phyloP scores from a whole-genome alignment of 23 tunicate genomes.

The Oikopleura dioica region DNA sequence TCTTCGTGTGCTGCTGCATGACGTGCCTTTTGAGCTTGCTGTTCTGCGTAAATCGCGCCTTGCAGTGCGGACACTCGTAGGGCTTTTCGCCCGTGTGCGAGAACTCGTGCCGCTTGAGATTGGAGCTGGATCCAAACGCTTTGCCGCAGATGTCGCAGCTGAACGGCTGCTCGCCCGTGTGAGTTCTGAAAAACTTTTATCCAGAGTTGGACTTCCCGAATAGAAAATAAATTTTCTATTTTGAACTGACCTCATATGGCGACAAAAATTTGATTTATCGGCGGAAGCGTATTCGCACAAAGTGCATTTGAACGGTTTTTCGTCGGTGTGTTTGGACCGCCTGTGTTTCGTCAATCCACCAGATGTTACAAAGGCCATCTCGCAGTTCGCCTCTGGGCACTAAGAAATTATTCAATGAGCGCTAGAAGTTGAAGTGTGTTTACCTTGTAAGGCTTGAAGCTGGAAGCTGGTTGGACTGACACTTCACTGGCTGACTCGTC shows the following conservation, averaged over 20 bases:
- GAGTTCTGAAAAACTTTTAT: constrained; percentile 88
- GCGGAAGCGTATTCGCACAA: constrained; percentile 89
- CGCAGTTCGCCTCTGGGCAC: constrained; percentile 41
- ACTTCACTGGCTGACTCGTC: no score
- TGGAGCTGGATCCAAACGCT: constrained; percentile 82
- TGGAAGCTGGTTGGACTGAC: no score
- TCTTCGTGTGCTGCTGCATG: no score
- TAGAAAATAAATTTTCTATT: no score
- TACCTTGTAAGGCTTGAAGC: no score
- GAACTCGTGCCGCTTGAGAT: constrained; percentile 65
- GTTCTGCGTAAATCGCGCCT: constrained; percentile 67
- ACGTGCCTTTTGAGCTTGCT: constrained; percentile 81
- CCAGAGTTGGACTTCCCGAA: no score
- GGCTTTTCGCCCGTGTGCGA: constrained; percentile 96
- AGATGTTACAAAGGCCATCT: constrained; percentile 83
- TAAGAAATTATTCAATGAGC: no score
- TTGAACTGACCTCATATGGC: no score
- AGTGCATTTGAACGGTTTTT: constrained; percentile 81
- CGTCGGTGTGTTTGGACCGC: constrained; percentile 77
- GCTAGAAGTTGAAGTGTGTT: no score
- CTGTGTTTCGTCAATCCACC: constrained; percentile 79
- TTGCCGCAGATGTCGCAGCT: constrained; percentile 62
- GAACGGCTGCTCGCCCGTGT: constrained; percentile 80
- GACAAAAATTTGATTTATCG: constrained; percentile 62
- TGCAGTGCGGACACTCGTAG: constrained; percentile 81